Evolutionary conservation across 2,113 vertebrate genomes (phyloP).

Genomic region (Peromyscus californicus): DNA sequence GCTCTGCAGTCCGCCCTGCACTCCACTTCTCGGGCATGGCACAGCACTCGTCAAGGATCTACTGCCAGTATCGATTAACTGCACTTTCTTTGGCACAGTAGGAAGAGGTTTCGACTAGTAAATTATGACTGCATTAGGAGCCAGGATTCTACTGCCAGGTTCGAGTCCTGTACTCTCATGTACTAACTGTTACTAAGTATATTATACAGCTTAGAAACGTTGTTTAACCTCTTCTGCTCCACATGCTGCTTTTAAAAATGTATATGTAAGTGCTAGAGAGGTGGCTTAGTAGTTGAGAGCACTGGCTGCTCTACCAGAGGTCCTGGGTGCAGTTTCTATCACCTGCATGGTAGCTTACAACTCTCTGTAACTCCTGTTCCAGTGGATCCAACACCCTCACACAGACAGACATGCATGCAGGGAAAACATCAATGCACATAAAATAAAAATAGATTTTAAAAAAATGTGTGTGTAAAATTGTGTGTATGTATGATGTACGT

Average conservation of each 20-base stretch:
- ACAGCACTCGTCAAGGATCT: slow-evolving; percentile 20
- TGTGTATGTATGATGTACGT: not conserved
- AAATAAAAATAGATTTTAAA: not conserved
- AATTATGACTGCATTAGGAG: slow-evolving; percentile 11
- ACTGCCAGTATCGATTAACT: slow-evolving; percentile 39
- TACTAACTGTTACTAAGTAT: slow-evolving; percentile 13
- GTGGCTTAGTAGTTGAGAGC: not conserved
- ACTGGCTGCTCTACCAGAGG: not conserved
- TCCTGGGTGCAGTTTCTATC: not conserved
- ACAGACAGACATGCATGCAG: not conserved
- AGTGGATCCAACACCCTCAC: not conserved
- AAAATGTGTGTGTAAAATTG: not conserved
- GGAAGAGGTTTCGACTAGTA: slow-evolving; percentile 51
- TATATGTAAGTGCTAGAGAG: not conserved
- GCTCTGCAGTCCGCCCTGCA: slow-evolving; percentile 56
- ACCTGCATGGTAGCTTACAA: not conserved
- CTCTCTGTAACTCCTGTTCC: not conserved
- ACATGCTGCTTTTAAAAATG: not conserved
- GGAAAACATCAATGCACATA: not conserved
- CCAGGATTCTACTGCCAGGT: not conserved
- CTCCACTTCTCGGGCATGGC: slow-evolving; percentile 51
- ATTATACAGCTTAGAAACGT: not conserved
- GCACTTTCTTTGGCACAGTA: slow-evolving; percentile 42
- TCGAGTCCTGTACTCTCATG: slow-evolving; percentile 13
- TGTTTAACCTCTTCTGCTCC: slow-evolving; percentile 7